Evolutionary conservation across 2,797 vertebrate genomes (phyloP).

Genomic region (Botia kubotai): DNA sequence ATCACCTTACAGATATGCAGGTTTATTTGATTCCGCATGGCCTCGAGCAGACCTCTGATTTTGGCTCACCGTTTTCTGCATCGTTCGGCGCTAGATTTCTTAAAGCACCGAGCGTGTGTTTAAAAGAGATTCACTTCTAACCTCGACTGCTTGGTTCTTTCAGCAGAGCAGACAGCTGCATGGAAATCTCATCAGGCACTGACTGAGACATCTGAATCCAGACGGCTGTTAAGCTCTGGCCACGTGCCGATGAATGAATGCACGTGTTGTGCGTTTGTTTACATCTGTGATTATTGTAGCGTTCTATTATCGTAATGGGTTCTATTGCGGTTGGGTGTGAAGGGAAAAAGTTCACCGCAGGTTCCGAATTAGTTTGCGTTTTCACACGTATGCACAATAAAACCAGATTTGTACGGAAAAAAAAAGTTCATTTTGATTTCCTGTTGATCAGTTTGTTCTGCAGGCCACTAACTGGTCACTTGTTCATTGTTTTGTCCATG

Average conservation of each 20-base stretch:
- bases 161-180: slow-evolving; percentile 35
- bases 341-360: neutral
- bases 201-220: slow-evolving; percentile 25
- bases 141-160: slow-evolving; percentile 27
- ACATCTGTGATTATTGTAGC: neutral
- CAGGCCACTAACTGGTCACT: too few species aligned
- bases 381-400: too few species aligned
- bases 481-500: too few species aligned
- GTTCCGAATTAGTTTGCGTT: neutral
- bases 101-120: slow-evolving; percentile 5
- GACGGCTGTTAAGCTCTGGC: slow-evolving; percentile 29
- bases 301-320: neutral
- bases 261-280: neutral
- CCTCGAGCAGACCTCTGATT: neutral
- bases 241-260: slow-evolving; percentile 19
- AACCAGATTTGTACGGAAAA: neutral
- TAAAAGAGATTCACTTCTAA: slow-evolving; percentile 14
- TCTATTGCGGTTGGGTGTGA: neutral
- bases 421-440: neutral
- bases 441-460: too few species aligned
- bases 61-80: neutral
- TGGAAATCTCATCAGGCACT: slow-evolving; percentile 46
- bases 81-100: slow-evolving; percentile 5
- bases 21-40: slow-evolving; percentile 3
- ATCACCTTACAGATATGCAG: neutral